These are phyloP conservation scores for Cataglyphis rosenhaueri DNA, from an alignment of 2,888 invertebrate species.

Conservation along the genomic window DNA sequence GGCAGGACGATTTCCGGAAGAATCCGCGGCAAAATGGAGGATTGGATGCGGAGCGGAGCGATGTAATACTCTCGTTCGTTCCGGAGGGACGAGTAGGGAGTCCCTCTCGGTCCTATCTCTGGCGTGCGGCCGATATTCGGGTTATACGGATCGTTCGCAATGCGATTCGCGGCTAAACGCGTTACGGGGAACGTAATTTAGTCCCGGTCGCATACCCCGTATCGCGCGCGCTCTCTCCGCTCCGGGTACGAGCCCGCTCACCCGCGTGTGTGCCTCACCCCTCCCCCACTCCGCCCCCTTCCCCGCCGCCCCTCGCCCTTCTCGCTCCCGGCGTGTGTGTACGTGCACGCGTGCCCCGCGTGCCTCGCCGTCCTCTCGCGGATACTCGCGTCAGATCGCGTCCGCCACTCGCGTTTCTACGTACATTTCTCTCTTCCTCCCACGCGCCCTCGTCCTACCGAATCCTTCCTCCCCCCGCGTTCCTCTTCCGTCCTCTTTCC, in stretches of 20 bases:
- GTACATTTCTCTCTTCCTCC: slow-evolving; percentile 47
- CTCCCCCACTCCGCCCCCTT: slow-evolving; percentile 54
- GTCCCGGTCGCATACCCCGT: slow-evolving; percentile 77
- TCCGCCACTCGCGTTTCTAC: slow-evolving; percentile 49
- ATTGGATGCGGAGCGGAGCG: slow-evolving; percentile 50
- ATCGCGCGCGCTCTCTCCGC: slow-evolving; percentile 64
- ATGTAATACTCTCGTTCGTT: slow-evolving; percentile 69
- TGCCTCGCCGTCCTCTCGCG: slow-evolving; percentile 49
- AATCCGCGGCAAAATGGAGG: slow-evolving; percentile 62
- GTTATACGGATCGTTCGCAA: slow-evolving; percentile 83
- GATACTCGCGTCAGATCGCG: slow-evolving; percentile 36
- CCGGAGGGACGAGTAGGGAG: slow-evolving; percentile 57
- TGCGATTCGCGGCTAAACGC: slow-evolving; percentile 84
- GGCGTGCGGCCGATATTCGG: slow-evolving; percentile 80
- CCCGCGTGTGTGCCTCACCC: slow-evolving; percentile 59
- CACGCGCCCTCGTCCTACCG: slow-evolving; percentile 48
- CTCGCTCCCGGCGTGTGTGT: slow-evolving; percentile 19
- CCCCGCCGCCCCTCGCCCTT: neutral
- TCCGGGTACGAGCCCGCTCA: slow-evolving; percentile 46
- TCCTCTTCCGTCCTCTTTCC: slow-evolving; percentile 51
- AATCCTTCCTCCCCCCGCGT: slow-evolving; percentile 24
- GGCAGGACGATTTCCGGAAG: slow-evolving; percentile 22
- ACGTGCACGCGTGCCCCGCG: slow-evolving; percentile 75
- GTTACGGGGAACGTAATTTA: slow-evolving; percentile 84
- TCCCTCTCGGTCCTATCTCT: slow-evolving; percentile 67